Base-by-base conservation (phyloP, 2,888 invertebrate genomes). In the Autographa pulchrina region DNA sequence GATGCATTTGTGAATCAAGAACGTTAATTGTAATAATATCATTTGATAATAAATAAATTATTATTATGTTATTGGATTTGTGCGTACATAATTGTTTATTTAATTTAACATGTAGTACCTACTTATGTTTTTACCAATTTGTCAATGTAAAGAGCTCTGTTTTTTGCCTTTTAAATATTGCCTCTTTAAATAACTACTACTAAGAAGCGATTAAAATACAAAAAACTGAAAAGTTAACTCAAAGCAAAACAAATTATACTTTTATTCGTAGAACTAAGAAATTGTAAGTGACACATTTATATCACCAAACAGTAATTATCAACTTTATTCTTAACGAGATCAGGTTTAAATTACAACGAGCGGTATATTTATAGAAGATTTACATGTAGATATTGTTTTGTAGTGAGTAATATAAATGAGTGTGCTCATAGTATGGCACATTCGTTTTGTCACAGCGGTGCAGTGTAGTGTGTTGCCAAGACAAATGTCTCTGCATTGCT, bases 221-320 rank as follows among this genome's bases (percentile, higher is more conserved):
- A 60, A 35, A 14, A 61, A 6, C 35, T 6, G 7, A 35, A 8
- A 35, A 35, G 8, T 35, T 6, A 8, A 32, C 6, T 5, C 3
- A 32, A 61, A 70, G 38, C 43, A 43, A 6, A 52, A 66, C 54
- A 16, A 61, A 74, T 74, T 61, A 59, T 66, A 58, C 75, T 62
- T 75, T 75, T 75, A 80, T 32, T 75, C 76, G 65, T 61, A 31
- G n/a, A 25, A 11, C 11, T n/a, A 25, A n/a, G 25, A 25, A 56
- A 13, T 11, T 25, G 4, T 25, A 18, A 11, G n/a, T 11, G 38
- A 38, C 38, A 38, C 38, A 38, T 11, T 38, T 38, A 38, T 38
- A 38, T 25, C 11, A 25, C 11, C 5, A 5, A 25, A 1, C 25
- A 20, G 11, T 25, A 2, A 25, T 18, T 54, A 5, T 20, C 9